These are phyloP conservation scores for Xylocampa areola DNA, from an alignment of 2,888 invertebrate genomes.

Conservation along the genomic window DNA sequence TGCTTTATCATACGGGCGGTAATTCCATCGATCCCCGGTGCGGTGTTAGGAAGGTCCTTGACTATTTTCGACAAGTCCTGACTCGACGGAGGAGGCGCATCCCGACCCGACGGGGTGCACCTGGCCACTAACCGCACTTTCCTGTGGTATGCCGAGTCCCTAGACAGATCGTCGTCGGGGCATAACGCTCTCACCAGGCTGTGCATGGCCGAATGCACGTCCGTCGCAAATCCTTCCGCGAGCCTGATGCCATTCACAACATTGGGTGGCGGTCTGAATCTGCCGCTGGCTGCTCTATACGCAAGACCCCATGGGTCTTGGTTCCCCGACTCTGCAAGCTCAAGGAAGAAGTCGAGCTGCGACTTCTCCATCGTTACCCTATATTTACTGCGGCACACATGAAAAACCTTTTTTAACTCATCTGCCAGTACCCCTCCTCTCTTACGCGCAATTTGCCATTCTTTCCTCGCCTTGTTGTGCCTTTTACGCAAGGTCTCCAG, in stretches of 20 bases:
- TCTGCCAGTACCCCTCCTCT: background rate
- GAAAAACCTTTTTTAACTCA: background rate
- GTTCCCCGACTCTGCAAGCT: background rate
- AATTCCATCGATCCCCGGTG: conserved; percentile 61
- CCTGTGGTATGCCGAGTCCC: conserved; percentile 50
- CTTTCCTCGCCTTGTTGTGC: conserved; percentile 13
- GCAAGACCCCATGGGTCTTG: conserved; percentile 52
- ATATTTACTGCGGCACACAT: conserved; percentile 7
- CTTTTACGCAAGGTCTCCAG: background rate
- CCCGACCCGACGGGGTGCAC: conserved; percentile 39
- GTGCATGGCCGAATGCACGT: conserved; percentile 38
- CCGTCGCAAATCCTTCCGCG: conserved; percentile 14
- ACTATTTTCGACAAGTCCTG: conserved; percentile 40
- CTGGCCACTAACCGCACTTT: conserved; percentile 45
- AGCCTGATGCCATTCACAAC: conserved; percentile 34
- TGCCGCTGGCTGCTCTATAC: conserved; percentile 47
- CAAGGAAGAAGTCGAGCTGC: conserved; percentile 8
- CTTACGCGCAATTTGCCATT: conserved; percentile 6
- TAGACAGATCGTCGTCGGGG: conserved; percentile 54
- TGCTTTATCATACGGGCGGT: conserved; percentile 50
- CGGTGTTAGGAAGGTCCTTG: conserved; percentile 54
- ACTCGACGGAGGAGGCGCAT: conserved; percentile 1
- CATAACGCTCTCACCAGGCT: conserved; percentile 46
- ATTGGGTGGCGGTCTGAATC: conserved; percentile 41
- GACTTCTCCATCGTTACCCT: conserved; percentile 17